These are phyloP conservation scores for Drosophila pectinifera DNA, from an alignment of 1,140 invertebrate species.

Conservation along the genomic window DNA sequence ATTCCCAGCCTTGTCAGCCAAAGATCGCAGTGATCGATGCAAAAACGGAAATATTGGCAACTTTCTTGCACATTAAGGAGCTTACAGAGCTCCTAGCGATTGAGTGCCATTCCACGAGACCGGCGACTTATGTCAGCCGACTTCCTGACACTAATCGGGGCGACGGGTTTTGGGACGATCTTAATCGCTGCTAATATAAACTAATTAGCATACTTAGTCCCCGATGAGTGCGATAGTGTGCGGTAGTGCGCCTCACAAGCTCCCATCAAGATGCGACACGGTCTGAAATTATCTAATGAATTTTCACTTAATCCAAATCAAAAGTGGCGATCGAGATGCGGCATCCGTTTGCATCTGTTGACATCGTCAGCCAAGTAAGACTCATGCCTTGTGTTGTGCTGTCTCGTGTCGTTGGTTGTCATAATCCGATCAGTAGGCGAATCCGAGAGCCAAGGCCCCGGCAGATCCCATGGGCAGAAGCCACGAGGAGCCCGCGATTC, in stretches of 20 bases:
- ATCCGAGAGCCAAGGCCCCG: constrained; percentile 28
- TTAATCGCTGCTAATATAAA: constrained; percentile 66
- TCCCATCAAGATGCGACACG: constrained; percentile 49
- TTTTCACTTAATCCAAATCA: constrained; percentile 81
- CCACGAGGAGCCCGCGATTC: not conserved
- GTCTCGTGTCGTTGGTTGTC: constrained; percentile 74
- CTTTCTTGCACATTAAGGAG: constrained; percentile 54
- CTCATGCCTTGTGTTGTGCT: constrained; percentile 32
- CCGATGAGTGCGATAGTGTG: constrained; percentile 32
- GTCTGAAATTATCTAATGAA: constrained; percentile 78
- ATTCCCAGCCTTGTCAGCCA: constrained; percentile 18
- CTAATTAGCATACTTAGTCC: constrained; percentile 69
- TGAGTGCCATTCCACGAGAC: constrained; percentile 18
- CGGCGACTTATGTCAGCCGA: constrained; percentile 20
- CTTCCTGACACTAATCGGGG: constrained; percentile 64
- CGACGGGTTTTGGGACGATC: constrained; percentile 24
- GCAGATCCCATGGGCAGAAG: constrained; percentile 16
- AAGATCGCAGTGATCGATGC: constrained; percentile 4
- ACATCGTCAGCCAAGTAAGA: constrained; percentile 55
- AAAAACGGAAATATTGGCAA: constrained; percentile 43
- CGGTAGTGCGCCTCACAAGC: constrained; percentile 69
- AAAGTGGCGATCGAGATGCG: constrained; percentile 65
- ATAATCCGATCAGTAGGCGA: constrained; percentile 75
- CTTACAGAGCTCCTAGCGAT: constrained; percentile 50
- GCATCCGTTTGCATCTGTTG: constrained; percentile 73